A percentile compares a stretch with the other conserved stretches of the same genome.
Evolutionary conservation across 2,888 invertebrate species (phyloP).

Genomic region (Eupithecia subumbrata): DNA sequence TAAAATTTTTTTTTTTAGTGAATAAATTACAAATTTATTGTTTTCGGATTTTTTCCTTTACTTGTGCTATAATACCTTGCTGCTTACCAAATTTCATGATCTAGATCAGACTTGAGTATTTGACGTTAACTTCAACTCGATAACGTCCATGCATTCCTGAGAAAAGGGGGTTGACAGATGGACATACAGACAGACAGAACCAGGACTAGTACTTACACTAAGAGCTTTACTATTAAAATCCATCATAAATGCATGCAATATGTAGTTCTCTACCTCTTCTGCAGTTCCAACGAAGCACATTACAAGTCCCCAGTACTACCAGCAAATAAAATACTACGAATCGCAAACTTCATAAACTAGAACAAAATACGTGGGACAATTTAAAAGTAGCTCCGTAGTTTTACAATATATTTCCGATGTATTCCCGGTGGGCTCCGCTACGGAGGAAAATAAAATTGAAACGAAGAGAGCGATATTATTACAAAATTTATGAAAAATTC

Average conservation of each 20-base stretch:
- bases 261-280: not conserved
- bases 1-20: too few relatives aligned
- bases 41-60: too few relatives aligned
- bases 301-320: slow-evolving; percentile 19
- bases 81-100: too few relatives aligned
- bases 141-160: too few relatives aligned
- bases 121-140: too few relatives aligned
- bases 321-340: slow-evolving; percentile 31
- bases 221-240: not conserved
- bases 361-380: slow-evolving; percentile 50
- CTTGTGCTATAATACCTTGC: too few relatives aligned
- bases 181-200: too few relatives aligned
- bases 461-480: slow-evolving; percentile 53
- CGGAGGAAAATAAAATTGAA: slow-evolving; percentile 52
- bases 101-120: too few relatives aligned
- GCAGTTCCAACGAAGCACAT: slow-evolving; percentile 12
- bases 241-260: not conserved
- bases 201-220: too few relatives aligned
- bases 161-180: too few relatives aligned
- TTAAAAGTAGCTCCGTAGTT: slow-evolving; percentile 47
- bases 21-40: too few relatives aligned
- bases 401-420: slow-evolving; percentile 51
- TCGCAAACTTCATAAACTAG: slow-evolving; percentile 41
- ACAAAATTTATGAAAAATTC: slow-evolving; percentile 57
- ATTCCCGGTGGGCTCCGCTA: slow-evolving; percentile 36